Percentiles rank a stretch among this genome's conserved stretches.
Evolutionary conservation across 2,888 invertebrate genomes (phyloP).

Genomic region (Ceramica pisi): DNA sequence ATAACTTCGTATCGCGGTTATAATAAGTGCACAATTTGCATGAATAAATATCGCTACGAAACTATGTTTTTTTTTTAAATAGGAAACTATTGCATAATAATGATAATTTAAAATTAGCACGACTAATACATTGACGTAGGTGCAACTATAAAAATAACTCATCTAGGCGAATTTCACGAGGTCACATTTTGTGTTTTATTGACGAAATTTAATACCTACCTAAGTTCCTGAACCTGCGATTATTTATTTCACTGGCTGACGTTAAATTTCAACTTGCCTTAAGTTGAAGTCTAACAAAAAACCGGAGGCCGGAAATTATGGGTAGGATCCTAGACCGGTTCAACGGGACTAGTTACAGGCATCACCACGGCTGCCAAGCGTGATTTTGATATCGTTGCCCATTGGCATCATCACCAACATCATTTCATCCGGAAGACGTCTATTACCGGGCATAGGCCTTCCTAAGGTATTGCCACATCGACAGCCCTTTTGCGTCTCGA

Average conservation of each 20-base stretch:
- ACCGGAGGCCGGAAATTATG: not conserved
- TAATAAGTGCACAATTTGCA: not conserved
- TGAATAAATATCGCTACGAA: too few species aligned
- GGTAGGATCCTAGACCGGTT: not conserved
- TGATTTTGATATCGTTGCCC: not conserved
- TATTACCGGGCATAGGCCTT: too few species aligned
- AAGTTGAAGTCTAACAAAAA: not conserved
- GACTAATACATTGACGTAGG: conserved; percentile 16
- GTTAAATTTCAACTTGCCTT: not conserved
- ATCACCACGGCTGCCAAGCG: not conserved
- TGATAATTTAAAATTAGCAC: conserved; percentile 1
- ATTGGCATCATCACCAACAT: too few species aligned
- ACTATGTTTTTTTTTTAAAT: too few species aligned
- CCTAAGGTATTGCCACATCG: too few species aligned
- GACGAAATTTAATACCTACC: conserved; percentile 3
- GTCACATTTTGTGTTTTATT: not conserved
- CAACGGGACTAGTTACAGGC: not conserved
- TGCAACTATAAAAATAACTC: not conserved
- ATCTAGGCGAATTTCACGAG: not conserved
- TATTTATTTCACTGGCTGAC: too few species aligned
- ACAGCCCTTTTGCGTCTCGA: too few species aligned
- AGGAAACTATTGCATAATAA: not conserved
- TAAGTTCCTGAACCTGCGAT: not conserved
- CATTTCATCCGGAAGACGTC: too few species aligned
- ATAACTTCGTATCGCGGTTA: not conserved